Conservation (phyloP, 2,113 vertebrate species). For the Nymphicus hollandicus region DNA sequence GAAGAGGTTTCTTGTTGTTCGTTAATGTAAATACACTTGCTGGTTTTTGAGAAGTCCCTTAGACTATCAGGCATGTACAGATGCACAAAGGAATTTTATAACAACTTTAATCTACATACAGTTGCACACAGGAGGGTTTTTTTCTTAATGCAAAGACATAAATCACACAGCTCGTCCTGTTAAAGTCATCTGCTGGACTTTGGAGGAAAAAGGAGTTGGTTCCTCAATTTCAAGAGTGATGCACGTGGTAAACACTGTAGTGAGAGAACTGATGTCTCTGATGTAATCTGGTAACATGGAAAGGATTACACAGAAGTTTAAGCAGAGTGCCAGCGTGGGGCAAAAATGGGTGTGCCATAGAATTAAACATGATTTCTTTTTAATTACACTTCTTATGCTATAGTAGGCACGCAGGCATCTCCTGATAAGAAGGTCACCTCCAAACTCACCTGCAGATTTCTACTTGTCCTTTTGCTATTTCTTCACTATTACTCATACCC, state of each 20-base stretch:
- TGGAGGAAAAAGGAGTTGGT: not conserved
- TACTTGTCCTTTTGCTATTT: not conserved
- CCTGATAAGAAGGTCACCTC: not conserved
- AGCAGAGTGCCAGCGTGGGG: not conserved
- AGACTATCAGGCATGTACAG: not conserved
- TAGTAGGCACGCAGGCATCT: not conserved
- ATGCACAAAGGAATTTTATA: not conserved
- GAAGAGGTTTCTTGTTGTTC: not conserved
- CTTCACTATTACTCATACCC: not conserved
- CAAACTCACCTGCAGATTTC: not conserved
- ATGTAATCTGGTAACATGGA: not conserved
- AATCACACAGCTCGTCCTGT: not conserved
- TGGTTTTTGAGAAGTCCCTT: not conserved
- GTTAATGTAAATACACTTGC: not conserved
- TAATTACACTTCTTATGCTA: not conserved
- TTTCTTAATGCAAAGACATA: not conserved
- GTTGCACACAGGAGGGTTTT: not conserved
- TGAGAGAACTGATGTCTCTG: not conserved
- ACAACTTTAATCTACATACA: not conserved
- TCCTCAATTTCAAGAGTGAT: not conserved
- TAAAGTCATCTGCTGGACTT: not conserved
- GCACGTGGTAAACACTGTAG: not conserved
- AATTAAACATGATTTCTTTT: not conserved
- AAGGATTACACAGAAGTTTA: not conserved
- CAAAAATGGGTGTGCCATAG: not conserved